A percentile compares a stretch with the other conserved stretches of the same genome.
Conservation (phyloP, 2,113 vertebrate genomes). For the Bungarus multicinctus region DNA sequence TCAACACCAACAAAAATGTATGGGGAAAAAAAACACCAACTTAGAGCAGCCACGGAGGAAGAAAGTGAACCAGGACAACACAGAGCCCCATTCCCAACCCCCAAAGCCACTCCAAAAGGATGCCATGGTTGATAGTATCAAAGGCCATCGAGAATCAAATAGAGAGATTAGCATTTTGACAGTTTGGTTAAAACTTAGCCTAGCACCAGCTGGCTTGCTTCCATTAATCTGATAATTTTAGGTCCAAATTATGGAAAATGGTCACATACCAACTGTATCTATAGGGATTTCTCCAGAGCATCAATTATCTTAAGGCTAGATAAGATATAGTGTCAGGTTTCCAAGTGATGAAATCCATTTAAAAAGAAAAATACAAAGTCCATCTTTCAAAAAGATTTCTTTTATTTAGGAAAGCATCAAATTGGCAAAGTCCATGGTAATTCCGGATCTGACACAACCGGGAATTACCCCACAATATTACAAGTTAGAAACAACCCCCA, state of each 20-base stretch:
- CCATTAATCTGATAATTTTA: neutral
- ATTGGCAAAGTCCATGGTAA: too few species aligned
- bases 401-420: too few species aligned
- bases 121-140: neutral
- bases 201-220: neutral
- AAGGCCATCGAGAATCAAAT: neutral
- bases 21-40: too few species aligned
- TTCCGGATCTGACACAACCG: too few species aligned
- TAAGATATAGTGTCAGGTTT: too few species aligned
- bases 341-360: too few species aligned
- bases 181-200: neutral
- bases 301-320: neutral
- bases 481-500: too few species aligned
- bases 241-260: neutral
- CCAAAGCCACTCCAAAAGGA: neutral
- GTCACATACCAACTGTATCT: neutral
- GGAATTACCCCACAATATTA: too few species aligned
- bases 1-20: neutral
- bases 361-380: too few species aligned
- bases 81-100: neutral
- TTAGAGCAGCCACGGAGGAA: neutral
- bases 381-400: too few species aligned
- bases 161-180: neutral
- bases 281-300: neutral
- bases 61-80: neutral